These are phyloP conservation scores for Ovibos moschatus DNA, from an alignment of 2,113 vertebrate genomes.

Conservation along the genomic window DNA sequence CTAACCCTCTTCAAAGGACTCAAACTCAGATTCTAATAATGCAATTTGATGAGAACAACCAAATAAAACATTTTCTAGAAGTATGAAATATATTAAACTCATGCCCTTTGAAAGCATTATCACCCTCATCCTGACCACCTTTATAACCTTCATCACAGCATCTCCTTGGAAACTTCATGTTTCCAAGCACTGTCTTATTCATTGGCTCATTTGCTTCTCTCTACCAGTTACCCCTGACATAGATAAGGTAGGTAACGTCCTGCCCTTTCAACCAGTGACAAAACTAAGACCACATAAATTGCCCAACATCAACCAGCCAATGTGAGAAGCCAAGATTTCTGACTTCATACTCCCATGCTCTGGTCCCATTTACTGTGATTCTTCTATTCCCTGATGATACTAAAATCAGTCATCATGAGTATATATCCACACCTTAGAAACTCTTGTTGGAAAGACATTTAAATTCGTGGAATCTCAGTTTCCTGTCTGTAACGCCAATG, in stretches of 20 bases:
- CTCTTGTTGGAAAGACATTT: background rate
- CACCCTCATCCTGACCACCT: background rate
- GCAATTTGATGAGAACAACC: background rate
- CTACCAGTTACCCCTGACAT: background rate
- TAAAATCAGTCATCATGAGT: background rate
- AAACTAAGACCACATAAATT: background rate
- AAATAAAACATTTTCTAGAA: constrained; percentile 23
- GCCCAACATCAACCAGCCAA: background rate
- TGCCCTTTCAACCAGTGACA: background rate
- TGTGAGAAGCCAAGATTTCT: background rate
- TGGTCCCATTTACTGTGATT: background rate
- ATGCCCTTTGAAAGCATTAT: background rate
- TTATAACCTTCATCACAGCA: background rate
- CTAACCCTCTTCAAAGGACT: background rate
- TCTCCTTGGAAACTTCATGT: background rate
- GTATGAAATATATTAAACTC: background rate
- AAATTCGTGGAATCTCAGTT: constrained; percentile 7
- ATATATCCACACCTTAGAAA: background rate
- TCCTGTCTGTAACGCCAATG: background rate
- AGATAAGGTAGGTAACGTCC: fast-evolving
- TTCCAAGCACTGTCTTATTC: background rate
- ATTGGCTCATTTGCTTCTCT: background rate
- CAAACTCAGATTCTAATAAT: background rate
- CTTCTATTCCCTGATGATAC: background rate
- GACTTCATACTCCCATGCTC: too few relatives aligned